Base-by-base conservation (phyloP, 2,113 vertebrate species). In the Puffinus mauretanicus region DNA sequence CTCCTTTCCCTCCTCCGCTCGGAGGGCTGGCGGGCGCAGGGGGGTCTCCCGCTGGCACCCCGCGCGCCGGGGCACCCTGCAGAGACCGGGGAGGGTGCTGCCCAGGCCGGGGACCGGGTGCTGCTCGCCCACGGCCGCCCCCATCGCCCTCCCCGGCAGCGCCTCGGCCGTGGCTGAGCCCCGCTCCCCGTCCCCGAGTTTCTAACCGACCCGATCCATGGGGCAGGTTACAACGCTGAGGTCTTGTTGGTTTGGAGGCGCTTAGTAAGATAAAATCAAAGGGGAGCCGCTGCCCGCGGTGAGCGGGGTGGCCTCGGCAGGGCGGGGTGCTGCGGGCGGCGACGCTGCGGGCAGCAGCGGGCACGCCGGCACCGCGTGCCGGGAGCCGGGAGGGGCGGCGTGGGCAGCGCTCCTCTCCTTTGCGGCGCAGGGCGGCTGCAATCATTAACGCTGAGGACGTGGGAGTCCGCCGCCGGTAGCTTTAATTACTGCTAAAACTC, bases 401-500 rank as follows among this genome's bases (percentile, higher is more conserved):
- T 1, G 8, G 70, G 52, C 16, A 26, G 57, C 4, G 47, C 77
- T 49, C 71, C 84, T 64, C 82, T 88, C 88, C 79, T 82, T 88
- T 61, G 94, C 85, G 6, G 17, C 7, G 16, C 72, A 3, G n/a
- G 49, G 61, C 8, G 62, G 81, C 95, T 83, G 94, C 94, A 60
- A 24, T 47, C 86, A 30, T 86, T 88, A 93, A 69, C 69, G 20
- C 94, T 2, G 30, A 44, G 92, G 86, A 85, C 38, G 51, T 26
- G 88, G 96, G 93, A 93, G 88, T 86, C 96, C 75, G 44, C 91
- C 12, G 42, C 16, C 20, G 94, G 94, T 88, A 94, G 94, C 80
- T 96, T 97, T 97, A 97, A 98, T 98, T 97, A 95, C 75, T 92
- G 90, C 97, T 95, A 92, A 94, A 96, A 47, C 71, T 90, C 11